Evolutionary conservation across 1,140 invertebrate genomes (phyloP), one percentile per base, ranked within the genome.

Genomic region (Nasonia longicornis): DNA sequence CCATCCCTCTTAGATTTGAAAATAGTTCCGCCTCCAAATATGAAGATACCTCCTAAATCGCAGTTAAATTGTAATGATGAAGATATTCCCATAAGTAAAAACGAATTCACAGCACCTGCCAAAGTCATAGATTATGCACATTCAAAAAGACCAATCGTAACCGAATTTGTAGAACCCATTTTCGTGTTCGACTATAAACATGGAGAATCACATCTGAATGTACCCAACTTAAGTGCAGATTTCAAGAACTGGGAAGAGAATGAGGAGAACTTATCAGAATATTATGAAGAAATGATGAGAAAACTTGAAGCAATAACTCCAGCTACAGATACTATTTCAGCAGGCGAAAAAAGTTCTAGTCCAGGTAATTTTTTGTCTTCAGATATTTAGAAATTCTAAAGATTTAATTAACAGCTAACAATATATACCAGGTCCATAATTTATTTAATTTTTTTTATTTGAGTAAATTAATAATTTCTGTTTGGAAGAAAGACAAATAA

Each of bases 41-140:
- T 81, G 52, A 38, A 77, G 29, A 67, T 63, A 67, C 16, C 63
- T 31, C 38, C 70, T 26, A 45, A 31, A 12, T 52, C 72, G 2
- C 90, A 91, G 70, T 91, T 90, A 35, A 90, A 91, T 86, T 91
- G 90, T 75, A 91, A 91, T 85, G 90, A 91, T 73, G 88, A 87
- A 8, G 86, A 83, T 45, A 72, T 72, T 78, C 22, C 75, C 1
- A 76, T 79, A 31, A 84, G 87, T n/a, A 84, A 86, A 38, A 84
- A 83, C 45, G 77, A 79, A 12, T 75, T 78, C 12, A 84, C 86
- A 12, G 38, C 76, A 4, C 88, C 89, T 4, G 90, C 92, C n/a
- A 93, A 94, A 82, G 92, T 95, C 31, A 92, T 95, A 69, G 94
- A 96, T 89, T 95, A 96, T 89, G 93, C 95, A 95, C 85, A 83